These are phyloP conservation scores for Dioctria rufipes DNA, from an alignment of 2,888 invertebrate species.

Conservation along the genomic window DNA sequence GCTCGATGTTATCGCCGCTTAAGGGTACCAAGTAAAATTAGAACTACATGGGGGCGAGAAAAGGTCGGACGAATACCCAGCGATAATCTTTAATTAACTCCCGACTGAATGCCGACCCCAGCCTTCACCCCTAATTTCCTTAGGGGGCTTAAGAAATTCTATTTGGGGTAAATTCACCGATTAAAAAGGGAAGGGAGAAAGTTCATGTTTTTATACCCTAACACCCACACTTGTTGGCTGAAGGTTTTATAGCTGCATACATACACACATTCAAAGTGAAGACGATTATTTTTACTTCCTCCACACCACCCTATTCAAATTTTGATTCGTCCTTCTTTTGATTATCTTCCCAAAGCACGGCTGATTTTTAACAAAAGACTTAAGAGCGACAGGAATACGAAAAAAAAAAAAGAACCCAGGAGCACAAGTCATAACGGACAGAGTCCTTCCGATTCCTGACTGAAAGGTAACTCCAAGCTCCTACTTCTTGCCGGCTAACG, in stretches of 20 bases:
- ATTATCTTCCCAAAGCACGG: conserved; percentile 14
- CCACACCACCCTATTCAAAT: background rate
- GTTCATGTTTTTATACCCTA: background rate
- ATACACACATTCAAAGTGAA: background rate
- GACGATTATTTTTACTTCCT: background rate
- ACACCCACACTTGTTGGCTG: conserved; percentile 29
- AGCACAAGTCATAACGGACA: conserved; percentile 13
- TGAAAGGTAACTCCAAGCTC: background rate
- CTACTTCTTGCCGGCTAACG: background rate
- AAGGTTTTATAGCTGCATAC: background rate
- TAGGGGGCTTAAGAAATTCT: background rate
- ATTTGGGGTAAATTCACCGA: background rate
- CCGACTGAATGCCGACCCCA: background rate
- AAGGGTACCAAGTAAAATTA: background rate
- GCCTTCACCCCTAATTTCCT: conserved; percentile 14
- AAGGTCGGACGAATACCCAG: background rate
- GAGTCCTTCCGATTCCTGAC: background rate
- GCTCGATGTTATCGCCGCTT: conserved; percentile 4
- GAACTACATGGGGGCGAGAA: background rate
- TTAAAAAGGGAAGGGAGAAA: background rate
- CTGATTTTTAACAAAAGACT: conserved; percentile 5
- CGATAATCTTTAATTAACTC: conserved; percentile 50
- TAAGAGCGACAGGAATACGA: background rate
- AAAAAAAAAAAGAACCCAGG: background rate
- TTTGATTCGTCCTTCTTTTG: background rate